phyloP scores from a whole-genome alignment of 1,140 invertebrate species.

The Magallana angulata region DNA sequence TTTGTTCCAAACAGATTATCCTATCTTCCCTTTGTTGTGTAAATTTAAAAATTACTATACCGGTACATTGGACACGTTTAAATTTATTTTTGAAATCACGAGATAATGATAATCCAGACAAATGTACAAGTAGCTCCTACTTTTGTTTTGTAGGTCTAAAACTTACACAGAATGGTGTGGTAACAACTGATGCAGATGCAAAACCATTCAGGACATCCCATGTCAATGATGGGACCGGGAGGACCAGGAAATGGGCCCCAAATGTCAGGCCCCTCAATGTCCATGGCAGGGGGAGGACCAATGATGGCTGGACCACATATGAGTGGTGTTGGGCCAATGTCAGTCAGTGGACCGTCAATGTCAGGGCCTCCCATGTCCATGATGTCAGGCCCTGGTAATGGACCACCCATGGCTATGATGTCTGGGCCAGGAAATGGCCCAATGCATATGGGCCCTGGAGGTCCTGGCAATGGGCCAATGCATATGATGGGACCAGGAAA shows the following conservation, averaged over 20 bases:
- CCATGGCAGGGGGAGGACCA: slow-evolving; percentile 19
- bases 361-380: slow-evolving; percentile 26
- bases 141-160: neutral
- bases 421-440: slow-evolving; percentile 10
- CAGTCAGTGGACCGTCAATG: neutral
- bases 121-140: too few relatives aligned
- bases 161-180: neutral
- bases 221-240: slow-evolving; percentile 39
- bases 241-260: neutral
- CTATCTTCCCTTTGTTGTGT: too few relatives aligned
- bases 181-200: neutral
- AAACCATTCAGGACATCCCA: neutral
- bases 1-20: too few relatives aligned
- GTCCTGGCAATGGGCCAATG: slow-evolving; percentile 8
- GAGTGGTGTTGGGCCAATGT: slow-evolving; percentile 20
- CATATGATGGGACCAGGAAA: slow-evolving; percentile 26
- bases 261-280: slow-evolving; percentile 35
- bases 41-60: too few relatives aligned
- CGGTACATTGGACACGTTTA: too few relatives aligned
- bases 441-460: slow-evolving; percentile 16
- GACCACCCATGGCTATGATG: slow-evolving; percentile 38
- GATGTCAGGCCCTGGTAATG: slow-evolving; percentile 35
- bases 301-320: slow-evolving; percentile 32
- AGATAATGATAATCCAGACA: too few relatives aligned
- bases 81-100: too few relatives aligned